Evolutionary conservation across 2,888 invertebrate genomes (phyloP), one percentile per base, ranked within the genome.

Genomic region (Buathra laborator): DNA sequence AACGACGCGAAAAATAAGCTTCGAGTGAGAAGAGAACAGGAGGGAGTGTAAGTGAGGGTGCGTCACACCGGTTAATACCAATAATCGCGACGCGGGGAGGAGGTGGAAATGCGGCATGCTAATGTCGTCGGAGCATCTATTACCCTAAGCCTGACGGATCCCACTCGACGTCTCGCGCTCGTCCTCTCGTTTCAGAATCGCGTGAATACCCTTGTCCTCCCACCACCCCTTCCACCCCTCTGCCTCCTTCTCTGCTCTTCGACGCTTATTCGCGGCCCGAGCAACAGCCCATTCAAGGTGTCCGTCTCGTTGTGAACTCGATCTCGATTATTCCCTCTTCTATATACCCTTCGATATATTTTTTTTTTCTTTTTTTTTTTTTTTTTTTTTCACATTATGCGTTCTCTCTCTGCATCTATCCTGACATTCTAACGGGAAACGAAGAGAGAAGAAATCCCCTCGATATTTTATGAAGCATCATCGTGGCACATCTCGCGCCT

Each of bases 111-210:
- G 81, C 88, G 90, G 90, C 91, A 93, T 93, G 93, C 93, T 93
- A 93, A 93, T 93, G 92, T 92, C 90, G 90, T 90, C 90, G 89
- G 87, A 90, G 93, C 93, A 93, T 93, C 93, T 91, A 93, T 93
- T 93, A 93, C 91, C 90, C 88, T 93, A 93, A 93, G 93, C 89
- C 89, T 90, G 93, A 93, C 88, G 92, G 92, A 93, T 93, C 91
- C 91, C 90, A 90, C 91, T 90, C 90, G 92, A 92, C 91, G 90
- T 90, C 90, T 90, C 91, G 88, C 88, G 75, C 75, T 80, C 83
- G 48, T 85, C 84, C 74, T 70, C 86, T 81, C 84, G 82, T 86
- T 84, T 44, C 71, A 66, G 66, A 62, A 46, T 85, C 78, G 64
- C 75, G 66, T 48, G 68, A 44, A 46, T 68, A 19, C 81, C 72